Percentiles rank a stretch among this genome's conserved stretches.
These are phyloP conservation scores for Lates calcarifer DNA, from an alignment of 2,113 vertebrate genomes.

Conservation along the genomic window DNA sequence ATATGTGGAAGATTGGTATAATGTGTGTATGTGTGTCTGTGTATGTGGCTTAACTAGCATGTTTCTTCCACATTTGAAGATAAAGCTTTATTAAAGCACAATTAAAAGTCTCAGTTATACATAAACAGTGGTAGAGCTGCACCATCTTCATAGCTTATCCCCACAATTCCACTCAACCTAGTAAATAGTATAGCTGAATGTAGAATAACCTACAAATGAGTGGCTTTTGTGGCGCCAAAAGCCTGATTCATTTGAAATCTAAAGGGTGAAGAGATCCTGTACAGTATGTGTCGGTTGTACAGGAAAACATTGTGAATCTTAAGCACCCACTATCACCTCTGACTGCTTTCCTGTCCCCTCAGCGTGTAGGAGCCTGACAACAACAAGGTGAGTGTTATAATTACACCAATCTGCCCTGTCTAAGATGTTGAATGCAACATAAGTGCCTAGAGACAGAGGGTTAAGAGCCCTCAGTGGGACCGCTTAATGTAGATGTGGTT, in stretches of 20 bases:
- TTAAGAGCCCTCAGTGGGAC: constrained; percentile 45
- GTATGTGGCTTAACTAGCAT: too few species aligned
- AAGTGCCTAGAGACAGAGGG: constrained; percentile 40
- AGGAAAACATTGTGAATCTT: neutral
- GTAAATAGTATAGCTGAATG: neutral
- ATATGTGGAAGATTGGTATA: neutral
- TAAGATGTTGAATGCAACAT: constrained; percentile 29
- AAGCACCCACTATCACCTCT: constrained; percentile 16
- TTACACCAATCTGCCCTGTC: constrained; percentile 33
- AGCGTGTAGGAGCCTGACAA: neutral
- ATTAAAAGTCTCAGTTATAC: too few species aligned
- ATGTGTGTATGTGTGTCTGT: too few species aligned
- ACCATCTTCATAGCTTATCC: too few species aligned
- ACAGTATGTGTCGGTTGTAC: neutral
- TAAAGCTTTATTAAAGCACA: too few species aligned
- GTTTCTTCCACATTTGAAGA: too few species aligned
- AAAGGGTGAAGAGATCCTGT: neutral
- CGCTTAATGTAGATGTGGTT: constrained; percentile 39
- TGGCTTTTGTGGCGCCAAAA: neutral
- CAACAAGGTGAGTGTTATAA: constrained; percentile 41
- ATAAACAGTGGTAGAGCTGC: too few species aligned
- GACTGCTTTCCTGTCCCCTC: constrained; percentile 9
- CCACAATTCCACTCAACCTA: neutral
- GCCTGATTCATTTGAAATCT: neutral
- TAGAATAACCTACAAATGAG: neutral